Evolutionary conservation across 1,140 invertebrate genomes (phyloP), one percentile per base, ranked within the genome.

Genomic region (Drosophila auraria): DNA sequence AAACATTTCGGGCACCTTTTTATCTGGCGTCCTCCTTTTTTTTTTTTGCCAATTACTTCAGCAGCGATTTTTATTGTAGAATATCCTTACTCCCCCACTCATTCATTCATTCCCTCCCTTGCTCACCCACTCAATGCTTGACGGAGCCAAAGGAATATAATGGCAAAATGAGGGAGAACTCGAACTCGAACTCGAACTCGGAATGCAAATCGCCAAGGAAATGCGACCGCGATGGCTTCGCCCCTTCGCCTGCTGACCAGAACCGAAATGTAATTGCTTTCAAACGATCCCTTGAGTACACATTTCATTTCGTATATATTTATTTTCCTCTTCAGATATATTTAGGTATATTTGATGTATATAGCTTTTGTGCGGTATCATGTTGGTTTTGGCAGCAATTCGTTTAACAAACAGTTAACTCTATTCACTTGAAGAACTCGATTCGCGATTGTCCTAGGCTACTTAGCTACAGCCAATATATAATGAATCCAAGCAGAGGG

Each of bases 1-100:
- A 84, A 89, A 90, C 69, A 78, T 72, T 86, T 81, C 30, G 59
- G 65, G 59, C 61, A 73, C 60, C 75, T 80, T 59, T 38, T 33
- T 27, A 23, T 58, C 23, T 42, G 4, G 5, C 12, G 0, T 12
- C 15, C 6, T 25, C 7, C 6, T 15, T 1, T 7, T 14, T 14
- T 38, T 9, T 56, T 36, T 36, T 65, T 54, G 70, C 72, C 53
- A 65, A 76, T 77, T 76, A 65, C 61, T 79, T 65, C 30, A 57
- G 54, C 54, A 57, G 20, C 9, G 54, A 57, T 47, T 56, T 58
- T 54, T 25, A 57, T 58, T 61, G 57, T 53, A 27, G n/a, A 15
- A 30, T 17, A 59, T 38, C 15, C 20, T 20, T 20, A 20, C 20
- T 51, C 23, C 47, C 5, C 33, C 57, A 59, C 1, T 23, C 42